Percentiles rank a stretch among this genome's conserved stretches.
These are phyloP conservation scores for Napeogenes sylphis DNA, from an alignment of 2,888 invertebrate genomes.

Conservation along the genomic window DNA sequence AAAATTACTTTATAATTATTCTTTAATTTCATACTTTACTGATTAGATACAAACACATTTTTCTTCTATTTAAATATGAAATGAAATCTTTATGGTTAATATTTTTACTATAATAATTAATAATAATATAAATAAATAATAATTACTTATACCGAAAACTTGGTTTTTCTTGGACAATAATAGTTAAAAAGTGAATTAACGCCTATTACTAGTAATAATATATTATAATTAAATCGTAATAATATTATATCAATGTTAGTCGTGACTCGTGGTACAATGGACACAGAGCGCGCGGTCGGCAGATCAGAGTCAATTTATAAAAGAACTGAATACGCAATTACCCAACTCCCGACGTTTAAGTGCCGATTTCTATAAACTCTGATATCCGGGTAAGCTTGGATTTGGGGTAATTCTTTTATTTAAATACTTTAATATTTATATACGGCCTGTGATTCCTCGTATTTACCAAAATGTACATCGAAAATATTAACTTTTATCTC, in stretches of 20 bases:
- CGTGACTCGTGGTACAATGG: conserved; percentile 36
- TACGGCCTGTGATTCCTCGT: too few relatives aligned
- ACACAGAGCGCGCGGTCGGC: conserved; percentile 41
- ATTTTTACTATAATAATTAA: too few relatives aligned
- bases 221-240: background rate
- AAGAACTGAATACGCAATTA: conserved; percentile 70
- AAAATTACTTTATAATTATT: too few relatives aligned
- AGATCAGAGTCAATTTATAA: conserved; percentile 63
- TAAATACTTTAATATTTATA: conserved; percentile 1
- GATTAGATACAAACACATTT: too few relatives aligned
- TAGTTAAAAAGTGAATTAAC: background rate
- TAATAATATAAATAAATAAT: too few relatives aligned
- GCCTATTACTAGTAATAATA: background rate
- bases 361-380: conserved; percentile 45
- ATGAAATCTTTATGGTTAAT: too few relatives aligned
- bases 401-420: conserved; percentile 17
- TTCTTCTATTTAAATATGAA: too few relatives aligned
- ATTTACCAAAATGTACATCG: too few relatives aligned
- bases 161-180: too few relatives aligned
- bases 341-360: conserved; percentile 61
- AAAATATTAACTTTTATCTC: too few relatives aligned
- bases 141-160: too few relatives aligned
- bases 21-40: too few relatives aligned
- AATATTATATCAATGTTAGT: background rate
- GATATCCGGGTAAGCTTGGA: conserved; percentile 43